Evolutionary conservation across 2,113 vertebrate species (phyloP).

Genomic region (Stigmatopora nigra): DNA sequence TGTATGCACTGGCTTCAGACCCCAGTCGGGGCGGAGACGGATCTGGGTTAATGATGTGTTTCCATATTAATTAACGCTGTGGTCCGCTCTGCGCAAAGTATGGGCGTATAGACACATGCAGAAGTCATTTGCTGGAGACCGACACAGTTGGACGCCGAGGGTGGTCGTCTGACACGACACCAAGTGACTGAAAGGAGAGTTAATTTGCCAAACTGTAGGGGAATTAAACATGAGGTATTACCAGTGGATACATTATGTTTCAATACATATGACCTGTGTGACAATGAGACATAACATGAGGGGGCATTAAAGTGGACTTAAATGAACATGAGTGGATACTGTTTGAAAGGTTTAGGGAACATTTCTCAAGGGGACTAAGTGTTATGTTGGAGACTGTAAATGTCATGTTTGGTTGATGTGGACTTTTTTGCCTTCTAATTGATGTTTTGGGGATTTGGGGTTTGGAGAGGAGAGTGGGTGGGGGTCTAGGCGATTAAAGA

Average conservation of each 20-base stretch:
- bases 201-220: conserved; percentile 18
- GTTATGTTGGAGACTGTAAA: conserved; percentile 62
- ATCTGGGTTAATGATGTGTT: conserved; percentile 72
- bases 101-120: conserved; percentile 60
- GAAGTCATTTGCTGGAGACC: conserved; percentile 63
- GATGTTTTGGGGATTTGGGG: conserved; percentile 62
- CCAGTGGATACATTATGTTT: conserved; percentile 4
- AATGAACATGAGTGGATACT: not conserved
- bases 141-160: conserved; percentile 44
- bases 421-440: conserved; percentile 69
- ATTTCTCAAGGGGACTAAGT: conserved; percentile 26
- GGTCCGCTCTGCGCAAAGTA: conserved; percentile 58
- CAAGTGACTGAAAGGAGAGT: conserved; percentile 31
- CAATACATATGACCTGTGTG: not conserved
- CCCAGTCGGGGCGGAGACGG: conserved; percentile 57
- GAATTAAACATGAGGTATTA: conserved; percentile 12
- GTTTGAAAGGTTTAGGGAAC: not conserved
- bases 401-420: conserved; percentile 69
- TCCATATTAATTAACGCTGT: conserved; percentile 72
- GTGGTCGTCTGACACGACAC: conserved; percentile 46
- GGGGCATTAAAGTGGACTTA: conserved; percentile 1
- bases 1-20: conserved; percentile 65
- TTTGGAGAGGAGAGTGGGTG: conserved; percentile 39
- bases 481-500: conserved; percentile 24
- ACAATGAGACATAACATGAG: not conserved